These are phyloP conservation scores for Lathamus discolor DNA, from an alignment of 2,113 vertebrate species.

Conservation along the genomic window DNA sequence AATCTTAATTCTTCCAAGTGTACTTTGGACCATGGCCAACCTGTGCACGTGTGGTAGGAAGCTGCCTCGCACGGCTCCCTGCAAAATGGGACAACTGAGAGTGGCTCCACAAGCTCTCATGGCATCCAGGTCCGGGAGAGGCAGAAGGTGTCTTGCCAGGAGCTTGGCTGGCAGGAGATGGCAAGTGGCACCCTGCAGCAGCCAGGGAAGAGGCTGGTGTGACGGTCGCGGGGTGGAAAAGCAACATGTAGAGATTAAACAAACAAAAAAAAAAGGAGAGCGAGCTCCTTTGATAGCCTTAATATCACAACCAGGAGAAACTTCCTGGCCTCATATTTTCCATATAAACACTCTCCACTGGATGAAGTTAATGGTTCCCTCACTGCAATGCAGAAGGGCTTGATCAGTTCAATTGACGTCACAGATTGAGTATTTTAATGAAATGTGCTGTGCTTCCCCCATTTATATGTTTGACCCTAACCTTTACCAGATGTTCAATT, in stretches of 20 bases:
- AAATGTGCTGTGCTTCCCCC: conserved; percentile 67
- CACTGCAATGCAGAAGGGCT: conserved; percentile 62
- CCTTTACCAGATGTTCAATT: conserved; percentile 79
- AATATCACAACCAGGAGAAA: conserved; percentile 73
- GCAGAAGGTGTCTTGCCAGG: neutral
- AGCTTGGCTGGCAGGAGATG: neutral
- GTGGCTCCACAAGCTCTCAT: neutral
- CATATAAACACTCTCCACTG: conserved; percentile 75
- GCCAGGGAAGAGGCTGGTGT: neutral
- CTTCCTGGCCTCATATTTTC: conserved; percentile 82
- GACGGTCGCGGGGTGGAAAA: neutral
- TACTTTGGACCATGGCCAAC: conserved; percentile 32
- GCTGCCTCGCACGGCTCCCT: neutral
- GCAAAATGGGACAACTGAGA: neutral
- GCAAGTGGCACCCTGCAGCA: neutral
- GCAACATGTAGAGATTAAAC: neutral
- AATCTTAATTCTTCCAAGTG: conserved; percentile 34
- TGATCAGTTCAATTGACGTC: conserved; percentile 78
- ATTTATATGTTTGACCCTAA: conserved; percentile 80
- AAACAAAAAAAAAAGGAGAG: neutral
- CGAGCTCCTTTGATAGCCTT: conserved; percentile 65
- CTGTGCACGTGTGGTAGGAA: conserved; percentile 24
- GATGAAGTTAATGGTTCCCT: conserved; percentile 72
- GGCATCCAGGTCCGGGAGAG: neutral
- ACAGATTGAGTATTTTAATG: conserved; percentile 68